A percentile compares a stretch with the other conserved stretches of the same genome.
phyloP scores from a whole-genome alignment of 2,113 vertebrate genomes.

The Eulemur rufifrons region DNA sequence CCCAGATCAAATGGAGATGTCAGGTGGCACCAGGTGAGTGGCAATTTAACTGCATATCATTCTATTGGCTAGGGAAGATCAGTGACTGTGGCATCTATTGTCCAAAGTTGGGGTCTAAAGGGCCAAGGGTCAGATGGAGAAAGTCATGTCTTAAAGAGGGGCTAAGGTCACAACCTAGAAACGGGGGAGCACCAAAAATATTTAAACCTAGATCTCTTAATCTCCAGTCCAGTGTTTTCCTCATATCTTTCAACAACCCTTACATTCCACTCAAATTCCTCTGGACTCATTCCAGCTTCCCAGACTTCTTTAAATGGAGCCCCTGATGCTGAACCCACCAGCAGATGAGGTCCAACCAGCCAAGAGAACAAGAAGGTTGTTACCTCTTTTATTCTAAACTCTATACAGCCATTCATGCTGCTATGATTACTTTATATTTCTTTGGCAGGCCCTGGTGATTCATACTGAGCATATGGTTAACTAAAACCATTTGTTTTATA shows the following conservation, averaged over 20 bases:
- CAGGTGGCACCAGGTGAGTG: not conserved
- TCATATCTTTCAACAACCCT: not conserved
- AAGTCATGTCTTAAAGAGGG: not conserved
- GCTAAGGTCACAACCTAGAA: not conserved
- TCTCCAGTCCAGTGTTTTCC: not conserved
- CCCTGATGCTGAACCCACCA: not conserved
- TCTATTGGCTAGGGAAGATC: not conserved
- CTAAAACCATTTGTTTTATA: not conserved
- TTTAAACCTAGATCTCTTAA: not conserved
- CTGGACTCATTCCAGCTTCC: not conserved
- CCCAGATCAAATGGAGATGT: not conserved
- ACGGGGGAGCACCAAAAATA: not conserved
- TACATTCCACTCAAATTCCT: not conserved
- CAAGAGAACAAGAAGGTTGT: not conserved
- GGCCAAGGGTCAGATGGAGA: not conserved
- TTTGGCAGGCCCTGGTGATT: not conserved
- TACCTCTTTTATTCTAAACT: not conserved
- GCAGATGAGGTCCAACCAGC: not conserved
- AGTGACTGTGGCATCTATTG: not conserved
- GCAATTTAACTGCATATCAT: not conserved
- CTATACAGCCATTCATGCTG: not conserved
- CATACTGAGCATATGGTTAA: not conserved
- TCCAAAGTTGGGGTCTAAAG: not conserved
- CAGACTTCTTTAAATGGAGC: not conserved
- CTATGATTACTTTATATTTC: not conserved